Conservation (phyloP, 2,797 vertebrate species). For the Dryobates pubescens region DNA sequence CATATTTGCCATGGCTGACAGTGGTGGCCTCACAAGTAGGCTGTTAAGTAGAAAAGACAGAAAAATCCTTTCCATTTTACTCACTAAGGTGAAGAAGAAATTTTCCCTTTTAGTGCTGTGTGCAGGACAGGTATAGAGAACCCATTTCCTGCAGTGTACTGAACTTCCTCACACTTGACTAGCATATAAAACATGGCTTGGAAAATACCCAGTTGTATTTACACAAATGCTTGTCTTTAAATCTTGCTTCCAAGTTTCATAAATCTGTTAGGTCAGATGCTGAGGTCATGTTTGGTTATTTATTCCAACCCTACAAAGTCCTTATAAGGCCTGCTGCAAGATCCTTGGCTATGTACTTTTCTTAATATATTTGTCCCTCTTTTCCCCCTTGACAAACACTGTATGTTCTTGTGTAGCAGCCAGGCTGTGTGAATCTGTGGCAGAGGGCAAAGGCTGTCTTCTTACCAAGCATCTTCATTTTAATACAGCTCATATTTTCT, state of each 20-base stretch:
- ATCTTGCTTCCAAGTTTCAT: slow-evolving; percentile 10
- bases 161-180: not conserved
- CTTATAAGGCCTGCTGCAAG: slow-evolving; percentile 19
- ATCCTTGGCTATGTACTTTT: not conserved
- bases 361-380: not conserved
- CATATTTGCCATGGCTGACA: not conserved
- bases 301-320: not conserved
- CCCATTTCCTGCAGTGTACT: not conserved
- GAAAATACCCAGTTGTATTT: not conserved
- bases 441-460: not conserved
- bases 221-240: not conserved
- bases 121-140: not conserved
- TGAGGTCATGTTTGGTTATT: slow-evolving; percentile 43
- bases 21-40: not conserved
- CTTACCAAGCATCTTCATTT: not conserved
- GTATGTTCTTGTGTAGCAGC: not conserved
- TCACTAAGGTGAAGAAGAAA: not conserved
- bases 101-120: not conserved
- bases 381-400: not conserved
- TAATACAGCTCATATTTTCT: not conserved
- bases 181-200: not conserved
- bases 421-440: not conserved
- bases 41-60: not conserved
- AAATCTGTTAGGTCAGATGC: slow-evolving; percentile 30
- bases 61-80: not conserved